Base-by-base conservation (phyloP, 2,113 vertebrate species). In the Macquaria australasica region DNA sequence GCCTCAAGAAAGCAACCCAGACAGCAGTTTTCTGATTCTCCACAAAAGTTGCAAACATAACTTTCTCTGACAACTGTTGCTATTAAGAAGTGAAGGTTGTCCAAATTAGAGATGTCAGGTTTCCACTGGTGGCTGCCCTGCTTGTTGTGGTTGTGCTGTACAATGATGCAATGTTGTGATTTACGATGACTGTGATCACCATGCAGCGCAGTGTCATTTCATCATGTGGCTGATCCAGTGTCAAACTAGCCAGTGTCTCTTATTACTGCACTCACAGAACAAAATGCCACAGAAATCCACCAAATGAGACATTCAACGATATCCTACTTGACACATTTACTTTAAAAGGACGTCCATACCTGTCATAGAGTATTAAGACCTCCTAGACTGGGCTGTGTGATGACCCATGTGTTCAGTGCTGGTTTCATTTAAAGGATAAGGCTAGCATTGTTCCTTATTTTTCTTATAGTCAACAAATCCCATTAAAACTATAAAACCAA, bases 151-250 rank as follows among this genome's bases (percentile, higher is more conserved):
- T 15, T 41, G 6, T 15, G 21, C 39, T 21, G 56, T 12, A n/a
- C 41, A 23, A 21, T 67, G 45, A 72, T 63, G 78, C 68, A 39
- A 55, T 64, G 21, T 15, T 64, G 2, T 45, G 73, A 45, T 75
- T 60, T 39, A 8, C 31, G 66, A 63, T 34, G 25, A 55, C 71
- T 48, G 1, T 45, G 71, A 50, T 68, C 80, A 23, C 62, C 7
- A 4, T 31, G 41, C 25, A 23, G 60, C 43, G 6, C 43, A 9
- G 45, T 16, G 43, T 77, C 31, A 64, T 51, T 62, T 70, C 50
- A 70, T 77, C 58, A 71, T 63, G 64, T 39, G 64, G 28, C 56
- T 43, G 43, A 4, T 56, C 31, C 20, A 18, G 9, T 50, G 62
- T 75, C 51, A 68, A 34, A 31, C 63, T 51, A 6, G 23, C 56